Evolutionary conservation across 2,113 vertebrate genomes (phyloP).

Genomic region (Gambusia affinis): DNA sequence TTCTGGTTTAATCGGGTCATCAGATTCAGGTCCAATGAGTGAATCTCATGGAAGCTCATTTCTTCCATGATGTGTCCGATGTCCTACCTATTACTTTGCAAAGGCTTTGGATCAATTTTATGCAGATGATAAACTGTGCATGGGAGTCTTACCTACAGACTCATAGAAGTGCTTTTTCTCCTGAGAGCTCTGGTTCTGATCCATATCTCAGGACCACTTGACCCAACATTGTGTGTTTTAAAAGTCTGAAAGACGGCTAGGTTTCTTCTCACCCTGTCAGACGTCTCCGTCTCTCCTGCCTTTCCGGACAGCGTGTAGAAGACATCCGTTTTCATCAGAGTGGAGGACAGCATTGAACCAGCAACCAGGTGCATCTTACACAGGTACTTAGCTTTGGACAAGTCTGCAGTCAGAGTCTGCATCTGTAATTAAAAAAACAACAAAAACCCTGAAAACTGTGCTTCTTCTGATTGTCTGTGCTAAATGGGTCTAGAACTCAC

Average conservation of each 20-base stretch:
- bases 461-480: not conserved
- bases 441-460: not conserved
- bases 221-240: too few relatives aligned
- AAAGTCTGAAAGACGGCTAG: too few relatives aligned
- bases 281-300: constrained; percentile 77
- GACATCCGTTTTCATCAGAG: constrained; percentile 74
- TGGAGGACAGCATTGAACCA: constrained; percentile 79
- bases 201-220: not conserved
- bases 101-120: too few relatives aligned
- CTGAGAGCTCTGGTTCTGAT: not conserved
- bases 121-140: too few relatives aligned
- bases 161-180: too few relatives aligned
- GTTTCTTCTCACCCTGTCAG: constrained; percentile 47
- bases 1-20: not conserved
- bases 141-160: too few relatives aligned
- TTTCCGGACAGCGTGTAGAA: constrained; percentile 90
- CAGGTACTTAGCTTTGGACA: constrained; percentile 80
- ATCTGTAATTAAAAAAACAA: constrained; percentile 66
- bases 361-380: constrained; percentile 89
- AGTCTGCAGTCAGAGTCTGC: constrained; percentile 76
- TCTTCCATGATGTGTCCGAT: not conserved
- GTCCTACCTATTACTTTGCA: too few relatives aligned
- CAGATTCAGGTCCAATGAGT: not conserved
- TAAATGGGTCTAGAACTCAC: constrained; percentile 50
- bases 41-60: not conserved